Evolutionary conservation across 1,140 invertebrate species (phyloP), one percentile per base, ranked within the genome.

Genomic region (Calliphora vicina): DNA sequence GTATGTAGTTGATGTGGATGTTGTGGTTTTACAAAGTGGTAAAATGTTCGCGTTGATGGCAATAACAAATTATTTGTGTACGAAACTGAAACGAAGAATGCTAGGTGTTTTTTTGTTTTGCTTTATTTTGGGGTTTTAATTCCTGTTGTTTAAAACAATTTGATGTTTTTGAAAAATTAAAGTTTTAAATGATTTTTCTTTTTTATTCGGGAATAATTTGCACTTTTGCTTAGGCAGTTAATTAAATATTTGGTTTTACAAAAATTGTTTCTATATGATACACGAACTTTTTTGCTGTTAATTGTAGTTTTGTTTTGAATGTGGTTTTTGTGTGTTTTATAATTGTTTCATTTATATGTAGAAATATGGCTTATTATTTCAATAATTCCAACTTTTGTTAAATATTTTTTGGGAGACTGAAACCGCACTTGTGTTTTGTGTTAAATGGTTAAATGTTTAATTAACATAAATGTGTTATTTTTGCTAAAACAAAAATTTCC

Each of bases 391-490:
- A 67, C 61, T 23, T 25, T 42, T 57, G 17, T 78, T 76, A 35
- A 50, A 74, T 76, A 84, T 80, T 81, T 83, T 83, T 67, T 50
- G 71, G 84, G 83, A 80, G 84, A 85, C 85, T 86, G 85, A 86
- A 86, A 86, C 86, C 86, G 86, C 85, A 87, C 86, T 86, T 84
- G 67, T 82, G 72, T 84, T 84, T 82, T 67, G 17, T 74, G 67
- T 61, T 45, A 23, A 61, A 61, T 61, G 2, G 50, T 61, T 61
- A 17, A 25, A 67, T 9, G 61, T 67, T 67, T 67, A 20, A 67
- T 67, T 67, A 67, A 25, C 61, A 25, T 67, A 23, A 20, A 67
- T 67, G n/a, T 10, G 61, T 67, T 25, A 67, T 23, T n/a, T 67
- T 67, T 23, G n/a, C 61, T 67, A 67, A 25, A 67, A 67, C n/a